Evolutionary conservation across 2,888 invertebrate species (phyloP).

Genomic region (Scaptomyza parva): DNA sequence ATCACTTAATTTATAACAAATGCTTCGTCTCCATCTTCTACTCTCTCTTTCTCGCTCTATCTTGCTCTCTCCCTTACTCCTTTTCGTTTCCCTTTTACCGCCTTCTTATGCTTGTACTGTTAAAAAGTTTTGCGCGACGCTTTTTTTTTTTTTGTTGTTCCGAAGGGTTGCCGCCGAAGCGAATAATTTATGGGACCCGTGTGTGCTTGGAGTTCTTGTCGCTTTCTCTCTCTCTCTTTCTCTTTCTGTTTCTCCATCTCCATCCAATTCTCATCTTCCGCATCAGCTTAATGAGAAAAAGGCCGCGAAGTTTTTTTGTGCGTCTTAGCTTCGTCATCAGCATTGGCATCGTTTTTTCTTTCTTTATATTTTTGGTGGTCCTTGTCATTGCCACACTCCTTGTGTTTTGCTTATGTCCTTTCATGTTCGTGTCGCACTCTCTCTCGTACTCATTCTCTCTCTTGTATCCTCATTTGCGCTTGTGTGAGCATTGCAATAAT

Average conservation of each 20-base stretch:
- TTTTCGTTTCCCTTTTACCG: not conserved
- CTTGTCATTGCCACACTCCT: conserved; percentile 11
- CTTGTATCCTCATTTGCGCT: conserved; percentile 60
- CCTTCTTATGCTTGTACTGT: conserved; percentile 25
- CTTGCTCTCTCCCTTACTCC: too few species aligned
- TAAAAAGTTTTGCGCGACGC: conserved; percentile 56
- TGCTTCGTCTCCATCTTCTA: conserved; percentile 44
- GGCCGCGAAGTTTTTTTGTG: conserved; percentile 57
- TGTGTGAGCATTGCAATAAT: conserved; percentile 70
- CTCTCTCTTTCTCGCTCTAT: not conserved
- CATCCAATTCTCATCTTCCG: conserved; percentile 24
- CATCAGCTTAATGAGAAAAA: conserved; percentile 74
- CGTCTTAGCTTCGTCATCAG: conserved; percentile 42
- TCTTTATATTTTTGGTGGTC: conserved; percentile 11
- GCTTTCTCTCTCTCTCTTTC: conserved; percentile 18
- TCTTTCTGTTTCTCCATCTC: not conserved
- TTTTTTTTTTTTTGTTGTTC: conserved; percentile 58
- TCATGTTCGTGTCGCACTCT: conserved; percentile 52
- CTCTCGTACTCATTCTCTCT: conserved; percentile 32
- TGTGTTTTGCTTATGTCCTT: conserved; percentile 25
- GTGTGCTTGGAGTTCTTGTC: conserved; percentile 45
- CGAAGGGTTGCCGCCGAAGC: conserved; percentile 66
- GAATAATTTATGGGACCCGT: conserved; percentile 78
- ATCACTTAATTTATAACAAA: conserved; percentile 80
- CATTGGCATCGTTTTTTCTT: conserved; percentile 22